Base-by-base conservation (phyloP, 2,888 invertebrate genomes). In the Chorisops tibialis region DNA sequence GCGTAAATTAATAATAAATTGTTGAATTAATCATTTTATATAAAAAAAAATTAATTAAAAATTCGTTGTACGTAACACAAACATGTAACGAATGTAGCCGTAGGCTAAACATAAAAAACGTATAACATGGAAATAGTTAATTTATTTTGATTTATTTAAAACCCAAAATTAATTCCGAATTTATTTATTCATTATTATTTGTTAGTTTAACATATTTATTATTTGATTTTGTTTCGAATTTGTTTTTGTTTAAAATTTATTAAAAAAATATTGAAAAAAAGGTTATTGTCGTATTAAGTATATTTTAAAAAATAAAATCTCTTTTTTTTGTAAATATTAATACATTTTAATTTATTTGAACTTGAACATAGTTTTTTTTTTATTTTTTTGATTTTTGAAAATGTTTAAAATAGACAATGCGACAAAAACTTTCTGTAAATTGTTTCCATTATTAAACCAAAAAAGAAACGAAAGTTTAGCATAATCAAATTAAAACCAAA, bases 21-120 rank as follows among this genome's bases (percentile, higher is more conserved):
- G 14, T n/a, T 12, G 12, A n/a, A 16, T 41, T 16, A 41, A 41
- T 16, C 11, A 9, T 37, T 11, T 37, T 9, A 37, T 37, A 7
- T 7, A 37, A 37, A 41, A 16, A 41, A 47, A 47, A 47, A 47
- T 19, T 18, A 16, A 47, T 7, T 41, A 7, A 30, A 30, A 30
- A 30, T 61, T 35, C 58, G 61, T 65, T 65, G 65, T 65, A 62
- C 61, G 65, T 65, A 65, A 65, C 62, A 64, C 59, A 62, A 59
- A 63, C 65, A 61, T 63, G 63, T 62, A 63, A 62, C 63, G 59
- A 45, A 65, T 41, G 63, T 60, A 64, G 67, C 65, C 65, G 60
- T 65, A 67, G 65, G 66, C 65, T 63, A 59, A 50, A 50, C 24
- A 16, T 45, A 14, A 56, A 35, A 30, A 22, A 54, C 38, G 30